Conservation (phyloP, 2,797 vertebrate species). For the Epinephelus awoara region DNA sequence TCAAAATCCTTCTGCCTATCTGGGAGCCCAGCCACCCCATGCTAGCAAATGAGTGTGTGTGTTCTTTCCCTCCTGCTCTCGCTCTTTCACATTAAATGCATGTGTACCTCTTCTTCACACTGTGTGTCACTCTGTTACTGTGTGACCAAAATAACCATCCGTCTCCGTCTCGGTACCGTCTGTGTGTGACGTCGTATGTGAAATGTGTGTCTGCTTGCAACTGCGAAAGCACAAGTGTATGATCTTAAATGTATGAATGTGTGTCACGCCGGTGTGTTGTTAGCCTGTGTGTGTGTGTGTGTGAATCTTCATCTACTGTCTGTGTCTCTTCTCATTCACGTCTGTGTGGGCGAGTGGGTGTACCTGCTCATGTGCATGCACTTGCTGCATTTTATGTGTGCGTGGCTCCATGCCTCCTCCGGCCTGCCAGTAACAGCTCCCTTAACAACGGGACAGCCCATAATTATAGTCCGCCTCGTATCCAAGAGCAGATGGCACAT, state of each 20-base stretch:
- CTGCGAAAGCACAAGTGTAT: background rate
- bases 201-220: background rate
- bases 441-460: slow-evolving; percentile 76
- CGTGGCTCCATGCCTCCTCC: slow-evolving; percentile 47
- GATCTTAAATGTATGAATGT: slow-evolving; percentile 8
- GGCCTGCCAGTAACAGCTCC: slow-evolving; percentile 70
- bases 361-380: slow-evolving; percentile 38
- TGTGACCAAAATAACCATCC: slow-evolving; percentile 35
- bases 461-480: slow-evolving; percentile 76
- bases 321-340: slow-evolving; percentile 1
- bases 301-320: slow-evolving; percentile 18
- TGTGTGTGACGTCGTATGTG: slow-evolving; percentile 21
- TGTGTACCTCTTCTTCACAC: slow-evolving; percentile 47
- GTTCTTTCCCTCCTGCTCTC: background rate
- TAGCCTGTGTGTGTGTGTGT: background rate
- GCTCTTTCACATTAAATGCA: slow-evolving; percentile 22
- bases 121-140: slow-evolving; percentile 37
- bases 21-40: slow-evolving; percentile 54
- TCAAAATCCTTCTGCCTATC: slow-evolving; percentile 69
- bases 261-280: slow-evolving; percentile 3
- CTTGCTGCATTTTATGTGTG: slow-evolving; percentile 12
- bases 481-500: slow-evolving; percentile 80
- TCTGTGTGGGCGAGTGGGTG: slow-evolving; percentile 8
- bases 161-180: slow-evolving; percentile 19
- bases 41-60: slow-evolving; percentile 33